Evolutionary conservation across 2,113 vertebrate species (phyloP).

Genomic region (Charadrius vociferus): DNA sequence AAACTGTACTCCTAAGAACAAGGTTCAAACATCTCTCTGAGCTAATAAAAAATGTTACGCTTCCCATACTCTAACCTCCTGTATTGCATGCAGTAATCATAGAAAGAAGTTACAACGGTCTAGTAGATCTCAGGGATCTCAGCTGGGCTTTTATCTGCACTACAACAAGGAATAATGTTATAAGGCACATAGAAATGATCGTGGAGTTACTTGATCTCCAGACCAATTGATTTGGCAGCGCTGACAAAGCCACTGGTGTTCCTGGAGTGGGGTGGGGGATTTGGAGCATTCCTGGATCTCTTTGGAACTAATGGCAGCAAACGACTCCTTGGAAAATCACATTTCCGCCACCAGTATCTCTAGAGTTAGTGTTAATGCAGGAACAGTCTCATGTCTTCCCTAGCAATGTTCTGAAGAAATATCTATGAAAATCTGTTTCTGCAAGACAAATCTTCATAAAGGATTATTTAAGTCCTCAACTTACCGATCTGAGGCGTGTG

Average conservation of each 20-base stretch:
- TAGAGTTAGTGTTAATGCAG: not conserved
- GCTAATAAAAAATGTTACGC: not conserved
- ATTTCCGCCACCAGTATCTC: not conserved
- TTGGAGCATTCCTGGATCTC: not conserved
- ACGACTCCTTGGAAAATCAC: accelerated
- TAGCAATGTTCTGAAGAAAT: not conserved
- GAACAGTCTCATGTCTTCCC: not conserved
- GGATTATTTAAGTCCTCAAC: not conserved
- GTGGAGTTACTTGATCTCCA: not conserved
- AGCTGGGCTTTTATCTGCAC: not conserved
- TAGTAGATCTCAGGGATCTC: not conserved
- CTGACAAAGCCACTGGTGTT: not conserved
- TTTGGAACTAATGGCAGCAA: not conserved
- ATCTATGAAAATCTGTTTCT: not conserved
- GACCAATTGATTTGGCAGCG: not conserved
- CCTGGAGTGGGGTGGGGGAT: accelerated
- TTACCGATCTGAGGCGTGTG: constrained; percentile 46
- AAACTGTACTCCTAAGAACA: not conserved
- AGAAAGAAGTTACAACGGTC: not conserved
- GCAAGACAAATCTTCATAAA: not conserved
- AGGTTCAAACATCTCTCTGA: not conserved
- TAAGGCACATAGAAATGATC: not conserved
- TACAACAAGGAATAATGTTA: not conserved
- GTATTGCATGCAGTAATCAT: not conserved
- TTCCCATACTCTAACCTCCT: not conserved